Evolutionary conservation across 2,113 vertebrate species (phyloP), one percentile per base, ranked within the genome.

Genomic region (Lampris incognitus): DNA sequence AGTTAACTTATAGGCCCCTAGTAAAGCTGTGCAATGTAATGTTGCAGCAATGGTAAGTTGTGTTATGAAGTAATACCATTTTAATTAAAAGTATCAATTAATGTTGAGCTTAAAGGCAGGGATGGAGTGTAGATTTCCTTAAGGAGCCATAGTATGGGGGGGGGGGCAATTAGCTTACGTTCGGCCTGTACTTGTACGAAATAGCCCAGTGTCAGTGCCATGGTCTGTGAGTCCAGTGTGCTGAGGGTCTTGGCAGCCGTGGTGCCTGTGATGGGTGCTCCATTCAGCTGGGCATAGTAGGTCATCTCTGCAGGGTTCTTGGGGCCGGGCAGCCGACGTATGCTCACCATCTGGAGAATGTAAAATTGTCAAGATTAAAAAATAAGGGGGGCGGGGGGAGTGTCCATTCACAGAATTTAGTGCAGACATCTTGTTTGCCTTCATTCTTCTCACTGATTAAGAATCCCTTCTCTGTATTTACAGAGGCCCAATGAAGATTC

Each of bases 161-260:
- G 24, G 24, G 38, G 9, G 10, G 58, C 2, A 36, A 72, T 2
- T 9, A 38, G 76, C 97, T 94, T 96, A 99, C 98, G 95, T 91
- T 99, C 97, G 73, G 98, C 98, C 90, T 99, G 98, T 40, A 98
- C 92, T 93, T 97, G 96, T 6, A 99, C 95, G 6, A 99, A 97
- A 48, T 98, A 98, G 56, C 98, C 97, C 57, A 99, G 90, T 0
- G 97, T 98, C 89, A 99, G 89, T 24, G 98, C 98, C 97, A 99
- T 98, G 75, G 97, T 94, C 88, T 99, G 98, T 5, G 98, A 98
- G 88, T 99, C 97, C 83, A 99, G 95, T 0, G 96, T 98, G 87
- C 95, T 98, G 67, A 99, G 89, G 77, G 96, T 97, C 90, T 99
- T 99, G 76, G 97, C 98, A 2, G 98, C 96, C 0, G 87, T 94